Conservation (phyloP, 1,140 invertebrate genomes). For the Caenorhabditis inopinata region DNA sequence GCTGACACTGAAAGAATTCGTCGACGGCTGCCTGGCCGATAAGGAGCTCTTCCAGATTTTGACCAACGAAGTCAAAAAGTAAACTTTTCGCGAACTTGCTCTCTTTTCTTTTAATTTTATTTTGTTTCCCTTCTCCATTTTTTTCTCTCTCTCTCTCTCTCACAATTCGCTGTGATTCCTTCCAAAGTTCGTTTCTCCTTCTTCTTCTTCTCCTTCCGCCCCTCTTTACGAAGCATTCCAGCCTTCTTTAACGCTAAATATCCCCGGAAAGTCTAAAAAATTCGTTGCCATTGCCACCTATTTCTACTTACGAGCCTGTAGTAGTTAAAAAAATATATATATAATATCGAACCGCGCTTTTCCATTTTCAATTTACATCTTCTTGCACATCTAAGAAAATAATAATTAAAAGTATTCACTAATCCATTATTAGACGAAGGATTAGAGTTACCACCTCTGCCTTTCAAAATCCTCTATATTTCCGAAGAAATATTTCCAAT, state of each 20-base stretch:
- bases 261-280: conserved; percentile 1
- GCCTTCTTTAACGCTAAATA: neutral
- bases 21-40: conserved; percentile 96
- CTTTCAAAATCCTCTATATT: neutral
- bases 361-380: neutral
- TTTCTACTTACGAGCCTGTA: conserved; percentile 14
- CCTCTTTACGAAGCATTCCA: conserved; percentile 24
- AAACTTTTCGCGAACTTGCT: neutral
- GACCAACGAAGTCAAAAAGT: conserved; percentile 61
- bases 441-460: neutral
- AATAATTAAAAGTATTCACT: conserved; percentile 5
- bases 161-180: conserved; percentile 25
- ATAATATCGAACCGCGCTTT: neutral
- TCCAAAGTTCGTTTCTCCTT: conserved; percentile 15
- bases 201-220: neutral
- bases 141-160: neutral
- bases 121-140: neutral
- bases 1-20: conserved; percentile 95
- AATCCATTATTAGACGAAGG: conserved; percentile 20
- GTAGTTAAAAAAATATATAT: conserved; percentile 17
- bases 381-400: neutral
- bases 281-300: neutral
- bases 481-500: neutral
- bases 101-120: neutral
- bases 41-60: conserved; percentile 69